Conservation (phyloP, 2,113 vertebrate genomes). For the Takifugu bimaculatus region DNA sequence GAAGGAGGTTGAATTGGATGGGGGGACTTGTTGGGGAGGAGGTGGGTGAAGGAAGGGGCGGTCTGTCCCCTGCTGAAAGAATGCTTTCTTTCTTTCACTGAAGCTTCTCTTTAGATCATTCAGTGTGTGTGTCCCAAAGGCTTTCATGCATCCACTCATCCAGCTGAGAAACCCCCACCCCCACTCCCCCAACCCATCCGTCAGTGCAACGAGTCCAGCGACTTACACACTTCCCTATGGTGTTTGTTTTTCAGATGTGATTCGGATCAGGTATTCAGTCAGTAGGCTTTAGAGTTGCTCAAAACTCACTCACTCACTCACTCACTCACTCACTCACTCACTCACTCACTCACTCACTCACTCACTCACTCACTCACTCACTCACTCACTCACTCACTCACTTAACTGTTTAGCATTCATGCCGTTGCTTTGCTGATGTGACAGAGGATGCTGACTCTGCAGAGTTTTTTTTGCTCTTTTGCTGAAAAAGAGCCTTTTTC, state of each 20-base stretch:
- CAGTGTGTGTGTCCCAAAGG: slow-evolving; percentile 66
- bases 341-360: background rate
- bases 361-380: background rate
- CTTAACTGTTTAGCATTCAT: slow-evolving; percentile 11
- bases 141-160: slow-evolving; percentile 68
- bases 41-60: background rate
- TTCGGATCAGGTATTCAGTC: slow-evolving; percentile 46
- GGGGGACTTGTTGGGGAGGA: background rate
- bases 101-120: slow-evolving; percentile 59
- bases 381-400: slow-evolving; percentile 5
- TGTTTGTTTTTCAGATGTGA: slow-evolving; percentile 51
- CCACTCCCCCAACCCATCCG: slow-evolving; percentile 33
- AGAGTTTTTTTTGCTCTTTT: slow-evolving; percentile 16
- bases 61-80: slow-evolving; percentile 48
- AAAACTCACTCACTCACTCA: slow-evolving; percentile 14
- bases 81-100: slow-evolving; percentile 58
- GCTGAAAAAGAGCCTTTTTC: slow-evolving; percentile 56
- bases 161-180: slow-evolving; percentile 50
- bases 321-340: background rate
- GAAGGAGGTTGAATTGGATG: slow-evolving; percentile 40
- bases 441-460: slow-evolving; percentile 48
- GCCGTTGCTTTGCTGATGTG: slow-evolving; percentile 31
- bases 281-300: slow-evolving; percentile 18
- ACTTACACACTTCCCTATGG: slow-evolving; percentile 32
- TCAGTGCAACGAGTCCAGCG: slow-evolving; percentile 27